Conservation (phyloP, 2,113 vertebrate species). For the Octodon degus region DNA sequence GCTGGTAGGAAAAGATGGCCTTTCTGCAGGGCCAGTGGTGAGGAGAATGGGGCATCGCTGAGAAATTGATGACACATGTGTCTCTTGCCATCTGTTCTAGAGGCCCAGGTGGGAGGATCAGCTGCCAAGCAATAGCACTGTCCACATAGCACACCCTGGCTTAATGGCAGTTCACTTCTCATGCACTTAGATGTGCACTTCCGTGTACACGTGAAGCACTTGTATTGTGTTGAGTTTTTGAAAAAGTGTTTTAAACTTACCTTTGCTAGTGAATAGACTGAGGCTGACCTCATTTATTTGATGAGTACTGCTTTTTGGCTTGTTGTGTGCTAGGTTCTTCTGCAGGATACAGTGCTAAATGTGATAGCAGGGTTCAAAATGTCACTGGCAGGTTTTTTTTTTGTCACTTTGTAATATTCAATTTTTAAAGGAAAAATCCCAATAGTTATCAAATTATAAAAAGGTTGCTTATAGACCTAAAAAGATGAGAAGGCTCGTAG, state of each 20-base stretch:
- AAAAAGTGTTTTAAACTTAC: neutral
- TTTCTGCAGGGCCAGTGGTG: conserved; percentile 40
- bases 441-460: neutral
- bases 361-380: neutral
- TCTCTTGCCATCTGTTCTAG: neutral
- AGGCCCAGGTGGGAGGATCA: neutral
- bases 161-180: neutral
- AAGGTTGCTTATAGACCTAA: neutral
- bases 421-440: neutral
- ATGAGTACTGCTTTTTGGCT: neutral
- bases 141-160: neutral
- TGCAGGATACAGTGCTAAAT: rapidly evolving
- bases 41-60: neutral
- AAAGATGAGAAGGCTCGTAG: neutral
- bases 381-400: neutral
- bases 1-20: neutral
- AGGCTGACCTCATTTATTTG: neutral
- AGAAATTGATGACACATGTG: neutral
- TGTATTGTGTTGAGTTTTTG: neutral
- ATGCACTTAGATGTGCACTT: neutral
- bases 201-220: neutral
- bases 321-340: neutral
- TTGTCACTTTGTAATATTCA: neutral
- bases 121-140: neutral
- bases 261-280: neutral